Evolutionary conservation across 2,797 vertebrate genomes (phyloP).

Genomic region (Peromyscus nudipes): DNA sequence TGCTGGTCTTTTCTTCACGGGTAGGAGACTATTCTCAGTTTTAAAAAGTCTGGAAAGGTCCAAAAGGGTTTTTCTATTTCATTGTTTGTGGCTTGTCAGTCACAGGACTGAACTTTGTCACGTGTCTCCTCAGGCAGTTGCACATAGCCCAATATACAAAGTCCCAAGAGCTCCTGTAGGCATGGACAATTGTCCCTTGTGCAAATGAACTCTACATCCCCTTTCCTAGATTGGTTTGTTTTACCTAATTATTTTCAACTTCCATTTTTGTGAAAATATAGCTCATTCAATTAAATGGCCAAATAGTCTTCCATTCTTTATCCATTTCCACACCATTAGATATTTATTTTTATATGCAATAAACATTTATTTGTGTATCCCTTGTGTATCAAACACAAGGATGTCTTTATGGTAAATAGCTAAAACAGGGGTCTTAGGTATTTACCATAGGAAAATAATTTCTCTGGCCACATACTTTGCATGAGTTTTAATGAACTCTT

Average conservation of each 20-base stretch:
- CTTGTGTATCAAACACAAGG: not conserved
- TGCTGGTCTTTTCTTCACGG: conserved; percentile 38
- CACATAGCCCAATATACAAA: not conserved
- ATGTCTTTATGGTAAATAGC: not conserved
- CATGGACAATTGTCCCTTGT: not conserved
- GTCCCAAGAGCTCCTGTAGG: not conserved
- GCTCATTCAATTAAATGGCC: conserved; percentile 3
- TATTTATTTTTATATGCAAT: conserved; percentile 24
- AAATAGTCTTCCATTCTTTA: not conserved
- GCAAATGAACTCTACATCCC: not conserved
- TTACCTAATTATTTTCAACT: not conserved
- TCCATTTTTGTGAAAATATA: not conserved
- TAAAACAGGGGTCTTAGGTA: not conserved
- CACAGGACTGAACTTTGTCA: not conserved
- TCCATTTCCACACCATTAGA: not conserved
- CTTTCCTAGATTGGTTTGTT: not conserved
- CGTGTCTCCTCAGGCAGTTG: not conserved
- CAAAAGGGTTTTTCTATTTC: conserved; percentile 5
- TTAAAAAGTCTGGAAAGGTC: not conserved
- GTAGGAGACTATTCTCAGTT: conserved; percentile 8
- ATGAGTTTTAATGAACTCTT: conserved; percentile 17
- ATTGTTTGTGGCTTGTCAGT: not conserved
- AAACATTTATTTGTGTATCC: not conserved
- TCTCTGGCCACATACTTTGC: not conserved
- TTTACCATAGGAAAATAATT: not conserved